Evolutionary conservation across 2,113 vertebrate species (phyloP), one percentile per base, ranked within the genome.

Genomic region (Dendrocopos noguchii): DNA sequence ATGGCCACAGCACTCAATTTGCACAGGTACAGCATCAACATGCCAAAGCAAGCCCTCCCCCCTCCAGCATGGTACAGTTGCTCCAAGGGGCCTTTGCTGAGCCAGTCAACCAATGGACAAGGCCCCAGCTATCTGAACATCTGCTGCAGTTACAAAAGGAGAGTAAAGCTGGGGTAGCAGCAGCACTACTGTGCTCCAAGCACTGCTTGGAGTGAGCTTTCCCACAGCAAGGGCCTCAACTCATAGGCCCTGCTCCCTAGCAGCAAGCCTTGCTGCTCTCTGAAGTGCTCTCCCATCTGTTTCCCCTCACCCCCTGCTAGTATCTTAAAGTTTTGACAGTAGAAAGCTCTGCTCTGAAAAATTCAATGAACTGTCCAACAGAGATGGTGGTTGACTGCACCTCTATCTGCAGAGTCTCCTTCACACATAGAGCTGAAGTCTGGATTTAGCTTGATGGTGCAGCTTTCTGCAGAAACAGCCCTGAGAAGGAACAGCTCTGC

Each of bases 31-130:
- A 5, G 28, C 31, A 46, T 28, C 17, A 22, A 27, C 9, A 12
- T 12, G 28, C 17, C 2, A 0, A 36, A 60, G 53, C 0, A 0
- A 18, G 42, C 1, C 4, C 27, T 28, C 12, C 42, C 42, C 12
- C 42, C 42, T 10, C 0, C 1, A 8, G n/a, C 10, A 5, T 14
- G 19, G 15, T 34, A 36, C 4, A 27, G 27, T 4, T 71, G 33
- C n/a, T 67, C 28, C 39, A 50, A 33, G 73, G 9, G 27, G 46
- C 24, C 52, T 55, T 16, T 22, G 31, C 76, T 20, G 29, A 57
- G 17, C 4, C 2, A 78, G 53, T 28, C 12, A 67, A 1, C 24
- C 6, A 2, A 3, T 5, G 6, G 59, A 39, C 29, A 33, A 57
- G 47, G 39, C 29, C n/a, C 0, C 1, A 39, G 14, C 42, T 2